Percentiles rank a stretch among this genome's conserved stretches.
Conservation (phyloP, 1,140 invertebrate genomes). For the Ylistrum balloti region DNA sequence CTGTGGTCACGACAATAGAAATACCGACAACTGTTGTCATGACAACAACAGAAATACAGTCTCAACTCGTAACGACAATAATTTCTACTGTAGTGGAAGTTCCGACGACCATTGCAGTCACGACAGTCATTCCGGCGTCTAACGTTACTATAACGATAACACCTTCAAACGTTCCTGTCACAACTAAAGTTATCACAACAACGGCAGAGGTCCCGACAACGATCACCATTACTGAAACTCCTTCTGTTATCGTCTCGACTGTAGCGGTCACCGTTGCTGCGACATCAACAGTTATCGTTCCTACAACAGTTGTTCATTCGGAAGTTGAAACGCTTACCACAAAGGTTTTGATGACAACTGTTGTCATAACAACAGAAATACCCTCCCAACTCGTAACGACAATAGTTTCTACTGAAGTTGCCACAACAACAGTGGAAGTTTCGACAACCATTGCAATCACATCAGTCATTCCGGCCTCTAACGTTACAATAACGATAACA, state of each 20-base stretch:
- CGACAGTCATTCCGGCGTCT: background rate
- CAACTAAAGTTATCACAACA: constrained; percentile 1
- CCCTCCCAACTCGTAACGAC: background rate
- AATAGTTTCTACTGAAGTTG: background rate
- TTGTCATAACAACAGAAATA: too few species aligned
- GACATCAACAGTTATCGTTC: background rate
- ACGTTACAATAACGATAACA: background rate
- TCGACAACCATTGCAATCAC: background rate
- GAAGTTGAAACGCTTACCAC: background rate
- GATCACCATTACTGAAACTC: background rate
- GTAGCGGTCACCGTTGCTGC: background rate
- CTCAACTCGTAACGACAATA: background rate
- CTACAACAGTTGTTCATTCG: background rate
- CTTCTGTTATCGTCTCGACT: background rate
- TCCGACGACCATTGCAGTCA: background rate
- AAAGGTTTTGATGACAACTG: background rate
- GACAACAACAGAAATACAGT: background rate
- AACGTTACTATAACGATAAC: background rate
- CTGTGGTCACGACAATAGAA: background rate
- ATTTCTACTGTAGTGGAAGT: background rate
- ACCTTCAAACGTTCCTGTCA: background rate
- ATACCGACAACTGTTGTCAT: background rate
- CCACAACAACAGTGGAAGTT: background rate
- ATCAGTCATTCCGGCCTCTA: background rate
- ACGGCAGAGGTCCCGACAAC: background rate